These are phyloP conservation scores for Melanotus villosus DNA, from an alignment of 2,888 invertebrate genomes.

Conservation along the genomic window DNA sequence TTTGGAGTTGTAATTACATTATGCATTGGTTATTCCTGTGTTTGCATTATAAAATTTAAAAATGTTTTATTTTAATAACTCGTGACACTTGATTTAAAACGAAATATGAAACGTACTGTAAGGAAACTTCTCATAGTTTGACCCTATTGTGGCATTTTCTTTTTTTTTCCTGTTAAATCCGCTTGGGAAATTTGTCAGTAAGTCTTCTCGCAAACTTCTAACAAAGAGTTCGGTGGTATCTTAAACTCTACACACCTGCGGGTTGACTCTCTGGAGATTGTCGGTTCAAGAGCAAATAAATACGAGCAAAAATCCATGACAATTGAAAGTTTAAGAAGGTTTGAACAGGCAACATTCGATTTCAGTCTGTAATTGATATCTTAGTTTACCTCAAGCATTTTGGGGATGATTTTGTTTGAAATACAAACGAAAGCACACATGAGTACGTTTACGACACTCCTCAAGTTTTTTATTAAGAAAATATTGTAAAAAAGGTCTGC, in stretches of 20 bases:
- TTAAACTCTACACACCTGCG: constrained; percentile 36
- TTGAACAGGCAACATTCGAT: not conserved
- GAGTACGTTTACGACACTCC: no score
- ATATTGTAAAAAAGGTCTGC: no score
- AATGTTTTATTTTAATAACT: not conserved
- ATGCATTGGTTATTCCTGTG: no score
- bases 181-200: constrained; percentile 45
- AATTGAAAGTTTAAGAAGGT: constrained; percentile 16
- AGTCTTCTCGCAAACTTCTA: constrained; percentile 35
- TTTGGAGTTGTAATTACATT: no score
- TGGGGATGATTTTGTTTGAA: no score
- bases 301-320: constrained; percentile 18
- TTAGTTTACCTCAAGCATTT: no score
- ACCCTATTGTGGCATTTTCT: constrained; percentile 32
- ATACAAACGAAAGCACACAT: no score
- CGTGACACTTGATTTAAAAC: no score
- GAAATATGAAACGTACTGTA: not conserved
- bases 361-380: no score
- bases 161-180: constrained; percentile 37
- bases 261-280: constrained; percentile 14
- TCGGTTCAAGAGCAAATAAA: constrained; percentile 18
- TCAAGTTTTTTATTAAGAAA: no score
- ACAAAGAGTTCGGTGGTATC: constrained; percentile 37
- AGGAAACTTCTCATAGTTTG: constrained; percentile 35
- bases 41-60: no score